Evolutionary conservation across 2,113 vertebrate species (phyloP).

Genomic region (Macroglossus sobrinus): DNA sequence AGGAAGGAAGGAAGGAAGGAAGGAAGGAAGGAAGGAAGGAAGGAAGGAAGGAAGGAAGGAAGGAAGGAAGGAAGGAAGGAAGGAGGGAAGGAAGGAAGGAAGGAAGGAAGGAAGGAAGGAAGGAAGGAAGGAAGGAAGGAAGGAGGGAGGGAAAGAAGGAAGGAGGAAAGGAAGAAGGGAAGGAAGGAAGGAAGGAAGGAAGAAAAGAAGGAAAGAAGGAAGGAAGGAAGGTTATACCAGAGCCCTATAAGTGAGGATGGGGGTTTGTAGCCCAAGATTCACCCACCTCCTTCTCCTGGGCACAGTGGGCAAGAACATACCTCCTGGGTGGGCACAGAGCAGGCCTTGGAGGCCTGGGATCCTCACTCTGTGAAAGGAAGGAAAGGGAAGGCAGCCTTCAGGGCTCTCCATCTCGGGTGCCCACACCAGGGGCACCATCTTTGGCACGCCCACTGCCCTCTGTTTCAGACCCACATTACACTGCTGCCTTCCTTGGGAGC

Average conservation of each 20-base stretch:
- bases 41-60: neutral
- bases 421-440: neutral
- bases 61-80: neutral
- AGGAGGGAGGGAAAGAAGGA: too few relatives aligned
- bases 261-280: neutral
- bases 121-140: too few relatives aligned
- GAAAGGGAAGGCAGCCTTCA: neutral
- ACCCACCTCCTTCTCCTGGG: neutral
- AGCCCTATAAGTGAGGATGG: neutral
- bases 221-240: neutral
- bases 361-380: neutral
- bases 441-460: neutral
- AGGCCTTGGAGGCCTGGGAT: neutral
- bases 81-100: neutral
- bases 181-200: too few relatives aligned
- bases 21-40: too few relatives aligned
- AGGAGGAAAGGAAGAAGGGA: too few relatives aligned
- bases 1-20: too few relatives aligned
- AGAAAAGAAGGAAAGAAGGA: too few relatives aligned
- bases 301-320: neutral
- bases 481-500: neutral
- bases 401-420: neutral
- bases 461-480: neutral
- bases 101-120: neutral
- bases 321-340: neutral